Percentiles rank a stretch among this genome's conserved stretches.
These are phyloP conservation scores for Onychostoma macrolepis DNA, from an alignment of 2,113 vertebrate species.

Conservation along the genomic window DNA sequence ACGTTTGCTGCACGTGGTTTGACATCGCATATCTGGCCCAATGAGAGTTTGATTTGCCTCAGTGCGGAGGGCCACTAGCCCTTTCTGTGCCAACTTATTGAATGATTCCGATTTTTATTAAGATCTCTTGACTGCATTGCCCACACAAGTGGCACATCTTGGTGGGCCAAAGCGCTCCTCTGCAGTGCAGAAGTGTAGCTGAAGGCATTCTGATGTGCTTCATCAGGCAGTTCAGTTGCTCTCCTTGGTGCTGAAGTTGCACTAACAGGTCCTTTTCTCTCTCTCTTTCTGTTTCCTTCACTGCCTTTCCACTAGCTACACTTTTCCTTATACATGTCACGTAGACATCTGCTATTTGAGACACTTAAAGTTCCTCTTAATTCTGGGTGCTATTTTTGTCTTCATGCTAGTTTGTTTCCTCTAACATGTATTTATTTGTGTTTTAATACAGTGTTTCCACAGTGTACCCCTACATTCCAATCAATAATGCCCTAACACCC, in stretches of 20 bases:
- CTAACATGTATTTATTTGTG: too few species aligned
- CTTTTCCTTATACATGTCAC: background rate
- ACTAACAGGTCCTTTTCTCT: constrained; percentile 7
- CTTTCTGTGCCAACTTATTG: background rate
- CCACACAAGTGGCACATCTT: constrained; percentile 4
- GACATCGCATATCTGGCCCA: background rate
- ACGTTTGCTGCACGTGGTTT: background rate
- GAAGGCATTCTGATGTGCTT: constrained; percentile 38
- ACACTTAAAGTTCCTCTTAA: background rate
- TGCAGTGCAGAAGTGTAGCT: constrained; percentile 8
- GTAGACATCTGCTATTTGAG: background rate
- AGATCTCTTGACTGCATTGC: constrained; percentile 12
- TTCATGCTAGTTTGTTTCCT: background rate
- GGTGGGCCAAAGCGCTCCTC: background rate
- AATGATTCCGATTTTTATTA: background rate
- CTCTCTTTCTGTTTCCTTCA: background rate
- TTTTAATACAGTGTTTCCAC: background rate
- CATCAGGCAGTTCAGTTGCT: constrained; percentile 45
- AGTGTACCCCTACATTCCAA: background rate
- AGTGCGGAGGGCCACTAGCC: background rate
- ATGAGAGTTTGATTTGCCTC: background rate
- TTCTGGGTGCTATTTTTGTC: background rate
- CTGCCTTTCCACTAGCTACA: background rate
- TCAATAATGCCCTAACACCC: background rate
- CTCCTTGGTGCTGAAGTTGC: constrained; percentile 58